phyloP scores from a whole-genome alignment of 2,797 vertebrate genomes.

The Mus caroli region DNA sequence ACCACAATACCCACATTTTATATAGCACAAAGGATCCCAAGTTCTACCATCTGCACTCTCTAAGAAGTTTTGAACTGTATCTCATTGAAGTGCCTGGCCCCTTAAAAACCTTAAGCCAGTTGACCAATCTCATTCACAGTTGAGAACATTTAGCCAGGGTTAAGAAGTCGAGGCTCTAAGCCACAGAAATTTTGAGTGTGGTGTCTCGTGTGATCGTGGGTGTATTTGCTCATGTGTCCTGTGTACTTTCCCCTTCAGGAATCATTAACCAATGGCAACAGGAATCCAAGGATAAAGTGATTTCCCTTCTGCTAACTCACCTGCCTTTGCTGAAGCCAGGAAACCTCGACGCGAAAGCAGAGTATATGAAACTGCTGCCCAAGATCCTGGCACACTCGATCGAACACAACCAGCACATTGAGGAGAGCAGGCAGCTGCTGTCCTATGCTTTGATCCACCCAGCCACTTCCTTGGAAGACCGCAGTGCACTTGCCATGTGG shows the following conservation, averaged over 20 bases:
- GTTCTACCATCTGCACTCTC: background rate
- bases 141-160: constrained; percentile 4
- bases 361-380: constrained; percentile 98
- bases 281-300: constrained; percentile 97
- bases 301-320: constrained; percentile 96
- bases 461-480: constrained; percentile 97
- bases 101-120: background rate
- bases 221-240: constrained; percentile 72
- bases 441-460: constrained; percentile 99
- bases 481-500: constrained; percentile 97
- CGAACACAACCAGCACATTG: constrained; percentile 97
- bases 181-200: background rate
- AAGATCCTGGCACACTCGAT: constrained; percentile 98
- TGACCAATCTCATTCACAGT: background rate
- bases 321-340: constrained; percentile 98
- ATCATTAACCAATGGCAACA: constrained; percentile 98
- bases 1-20: background rate
- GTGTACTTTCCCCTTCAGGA: constrained; percentile 87
- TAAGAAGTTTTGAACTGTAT: background rate
- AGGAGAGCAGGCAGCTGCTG: constrained; percentile 98
- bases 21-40: background rate
- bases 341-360: constrained; percentile 96
- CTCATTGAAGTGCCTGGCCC: background rate
- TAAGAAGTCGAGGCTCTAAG: background rate
- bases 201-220: background rate